Evolutionary conservation across 2,888 invertebrate genomes (phyloP).

Genomic region (Bugulina stolonifera): DNA sequence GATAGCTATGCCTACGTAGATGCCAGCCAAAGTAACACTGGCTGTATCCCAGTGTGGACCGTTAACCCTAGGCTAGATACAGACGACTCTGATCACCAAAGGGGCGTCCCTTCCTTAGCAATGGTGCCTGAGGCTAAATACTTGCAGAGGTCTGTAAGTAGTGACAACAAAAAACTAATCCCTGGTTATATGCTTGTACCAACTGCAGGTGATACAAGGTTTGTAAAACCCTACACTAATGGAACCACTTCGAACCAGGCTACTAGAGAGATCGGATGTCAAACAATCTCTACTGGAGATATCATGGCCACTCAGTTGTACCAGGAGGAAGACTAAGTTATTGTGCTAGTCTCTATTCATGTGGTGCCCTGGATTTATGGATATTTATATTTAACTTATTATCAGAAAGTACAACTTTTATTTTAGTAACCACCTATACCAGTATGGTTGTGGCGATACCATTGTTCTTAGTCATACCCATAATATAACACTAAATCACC

Average conservation of each 20-base stretch:
- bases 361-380: too few relatives aligned
- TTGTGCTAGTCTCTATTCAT: too few relatives aligned
- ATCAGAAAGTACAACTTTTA: too few relatives aligned
- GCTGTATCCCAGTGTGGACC: conserved; percentile 51
- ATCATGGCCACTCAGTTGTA: conserved; percentile 52
- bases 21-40: conserved; percentile 49
- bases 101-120: conserved; percentile 33
- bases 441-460: too few relatives aligned
- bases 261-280: conserved; percentile 38
- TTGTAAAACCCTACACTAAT: neutral
- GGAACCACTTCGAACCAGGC: neutral
- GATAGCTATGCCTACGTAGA: conserved; percentile 43
- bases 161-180: conserved; percentile 33
- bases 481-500: too few relatives aligned
- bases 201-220: neutral
- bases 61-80: conserved; percentile 33
- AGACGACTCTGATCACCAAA: neutral
- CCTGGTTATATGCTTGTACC: conserved; percentile 11
- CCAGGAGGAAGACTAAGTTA: conserved; percentile 37
- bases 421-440: too few relatives aligned
- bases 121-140: conserved; percentile 50
- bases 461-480: too few relatives aligned
- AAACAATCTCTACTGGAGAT: conserved; percentile 52
- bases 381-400: too few relatives aligned
- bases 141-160: conserved; percentile 47